These are phyloP conservation scores for Tylochromis polylepis DNA, from an alignment of 2,113 vertebrate genomes.

Conservation along the genomic window DNA sequence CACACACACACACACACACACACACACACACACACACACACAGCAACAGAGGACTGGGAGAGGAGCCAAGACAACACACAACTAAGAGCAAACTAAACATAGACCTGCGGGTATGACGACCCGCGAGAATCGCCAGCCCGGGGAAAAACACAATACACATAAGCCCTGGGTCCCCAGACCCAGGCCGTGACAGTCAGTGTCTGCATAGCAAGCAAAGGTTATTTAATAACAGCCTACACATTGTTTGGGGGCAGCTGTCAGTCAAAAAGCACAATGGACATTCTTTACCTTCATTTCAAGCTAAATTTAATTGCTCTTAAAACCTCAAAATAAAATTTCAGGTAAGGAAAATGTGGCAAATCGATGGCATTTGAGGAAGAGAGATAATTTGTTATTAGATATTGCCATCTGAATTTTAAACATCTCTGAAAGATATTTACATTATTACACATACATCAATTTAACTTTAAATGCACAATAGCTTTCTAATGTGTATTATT, in stretches of 20 bases:
- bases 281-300: background rate
- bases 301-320: background rate
- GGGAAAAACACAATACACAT: too few species aligned
- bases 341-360: background rate
- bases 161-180: too few species aligned
- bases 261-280: background rate
- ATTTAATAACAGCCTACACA: background rate
- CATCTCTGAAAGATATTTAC: background rate
- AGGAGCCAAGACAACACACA: too few species aligned
- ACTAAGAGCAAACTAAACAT: too few species aligned
- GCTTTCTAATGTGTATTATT: background rate
- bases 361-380: background rate
- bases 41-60: too few species aligned
- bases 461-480: background rate
- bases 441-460: background rate
- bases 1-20: too few species aligned
- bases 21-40: too few species aligned
- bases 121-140: too few species aligned
- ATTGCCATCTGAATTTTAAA: background rate
- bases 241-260: background rate
- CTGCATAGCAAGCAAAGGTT: background rate
- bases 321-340: background rate
- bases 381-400: background rate
- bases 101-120: too few species aligned
- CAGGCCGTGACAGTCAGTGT: background rate